Conservation (phyloP, 1,140 invertebrate genomes). For the Drosophila fuyamai region DNA sequence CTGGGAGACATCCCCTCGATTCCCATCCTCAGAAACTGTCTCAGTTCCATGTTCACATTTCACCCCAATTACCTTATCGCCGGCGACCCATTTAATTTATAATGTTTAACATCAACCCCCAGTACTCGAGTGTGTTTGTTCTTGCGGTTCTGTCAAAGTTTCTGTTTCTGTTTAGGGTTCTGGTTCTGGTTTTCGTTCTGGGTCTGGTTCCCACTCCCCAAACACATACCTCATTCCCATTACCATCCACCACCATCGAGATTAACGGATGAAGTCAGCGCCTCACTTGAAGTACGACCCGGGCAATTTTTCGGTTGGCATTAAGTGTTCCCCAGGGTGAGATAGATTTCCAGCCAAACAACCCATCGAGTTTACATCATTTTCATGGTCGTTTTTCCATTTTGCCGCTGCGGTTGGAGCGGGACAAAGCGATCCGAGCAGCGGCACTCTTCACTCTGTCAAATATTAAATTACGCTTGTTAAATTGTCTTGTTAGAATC, state of each 20-base stretch:
- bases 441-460: slow-evolving; percentile 66
- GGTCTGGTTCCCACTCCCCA: slow-evolving; percentile 6
- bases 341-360: slow-evolving; percentile 73
- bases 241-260: slow-evolving; percentile 47
- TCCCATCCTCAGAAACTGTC: slow-evolving; percentile 7
- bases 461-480: slow-evolving; percentile 85
- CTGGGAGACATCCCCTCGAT: slow-evolving; percentile 23
- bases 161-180: neutral
- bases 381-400: slow-evolving; percentile 81
- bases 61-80: slow-evolving; percentile 83
- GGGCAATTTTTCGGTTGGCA: slow-evolving; percentile 80
- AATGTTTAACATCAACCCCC: slow-evolving; percentile 80
- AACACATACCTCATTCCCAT: slow-evolving; percentile 3
- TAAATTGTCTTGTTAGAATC: slow-evolving; percentile 85
- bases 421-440: slow-evolving; percentile 12
- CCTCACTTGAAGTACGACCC: slow-evolving; percentile 57
- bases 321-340: slow-evolving; percentile 84
- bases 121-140: slow-evolving; percentile 19
- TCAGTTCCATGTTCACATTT: slow-evolving; percentile 69
- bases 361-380: slow-evolving; percentile 78
- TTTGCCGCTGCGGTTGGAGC: slow-evolving; percentile 71
- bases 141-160: slow-evolving; percentile 24
- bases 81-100: slow-evolving; percentile 82
- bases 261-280: slow-evolving; percentile 80
- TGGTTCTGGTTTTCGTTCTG: neutral